Evolutionary conservation across 1,140 invertebrate genomes (phyloP), one percentile per base, ranked within the genome.

Genomic region (Platyscapa corneri): DNA sequence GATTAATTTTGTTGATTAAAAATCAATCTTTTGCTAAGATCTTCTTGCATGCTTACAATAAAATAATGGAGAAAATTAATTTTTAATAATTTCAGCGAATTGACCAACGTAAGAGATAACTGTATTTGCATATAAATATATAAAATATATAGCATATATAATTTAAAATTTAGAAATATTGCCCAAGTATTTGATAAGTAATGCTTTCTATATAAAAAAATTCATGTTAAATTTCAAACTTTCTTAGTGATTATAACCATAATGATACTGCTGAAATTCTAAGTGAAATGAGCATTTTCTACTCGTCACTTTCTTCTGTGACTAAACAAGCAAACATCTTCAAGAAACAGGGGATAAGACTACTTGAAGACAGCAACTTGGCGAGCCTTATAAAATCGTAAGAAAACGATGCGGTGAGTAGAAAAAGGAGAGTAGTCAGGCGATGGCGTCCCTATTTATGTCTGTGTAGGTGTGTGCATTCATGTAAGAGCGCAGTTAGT

Each of bases 401-500:
- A 39, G 60, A 83, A 77, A 65, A 75, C 46, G 46, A 46, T 18
- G 16, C 8, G 18, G 2, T 5, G 8, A 34, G n/a, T 53, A 77
- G 70, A 49, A 64, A 67, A 83, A 67, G 70, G 23, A 60, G 67
- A 34, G n/a, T 3, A 60, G 60, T 18, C 64, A 23, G 60, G 23
- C 23, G 7, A 18, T 18, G 3, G 78, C n/a, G 30, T n/a, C 27
- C n/a, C 72, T 75, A 12, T 76, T 53, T 53, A 5, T 32, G 14
- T 20, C 16, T 56, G 39, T 42, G 16, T 30, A 30, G 5, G 70
- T 76, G 37, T 65, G 65, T 37, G 53, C 32, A 10, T 80, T 85
- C 82, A 83, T 53, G 80, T 88, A 86, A 87, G 86, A 87, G 88
- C 85, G 88, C 78, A 20, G 86, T 88, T 65, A 80, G 67, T 30